Conservation (phyloP, 1,140 invertebrate genomes). For the Zaprionus inermis region DNA sequence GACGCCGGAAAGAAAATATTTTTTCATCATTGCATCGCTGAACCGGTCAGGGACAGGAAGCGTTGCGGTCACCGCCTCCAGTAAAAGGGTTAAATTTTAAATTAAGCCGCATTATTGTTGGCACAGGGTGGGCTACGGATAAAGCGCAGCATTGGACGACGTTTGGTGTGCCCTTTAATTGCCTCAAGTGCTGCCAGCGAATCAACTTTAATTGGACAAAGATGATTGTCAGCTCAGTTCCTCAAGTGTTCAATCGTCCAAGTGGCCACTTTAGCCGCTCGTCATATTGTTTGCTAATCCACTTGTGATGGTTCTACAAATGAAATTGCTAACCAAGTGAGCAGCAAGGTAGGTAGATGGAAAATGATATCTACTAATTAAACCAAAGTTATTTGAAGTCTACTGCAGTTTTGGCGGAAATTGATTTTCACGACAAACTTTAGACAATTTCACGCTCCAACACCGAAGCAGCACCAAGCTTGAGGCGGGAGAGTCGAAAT, state of each 20-base stretch:
- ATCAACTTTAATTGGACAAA: constrained; percentile 69
- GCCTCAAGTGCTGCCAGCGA: constrained; percentile 45
- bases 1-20: constrained; percentile 61
- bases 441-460: constrained; percentile 42
- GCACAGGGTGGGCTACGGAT: not conserved
- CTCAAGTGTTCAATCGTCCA: constrained; percentile 27
- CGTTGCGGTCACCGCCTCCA: constrained; percentile 72
- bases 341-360: not conserved
- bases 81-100: constrained; percentile 79
- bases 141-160: not conserved
- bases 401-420: not conserved
- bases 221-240: constrained; percentile 61
- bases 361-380: constrained; percentile 20
- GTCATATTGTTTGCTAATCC: constrained; percentile 38
- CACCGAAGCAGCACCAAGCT: constrained; percentile 9
- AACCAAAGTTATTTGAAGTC: not conserved
- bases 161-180: constrained; percentile 64
- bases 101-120: constrained; percentile 65
- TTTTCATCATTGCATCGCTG: constrained; percentile 69
- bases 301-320: constrained; percentile 11
- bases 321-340: constrained; percentile 7
- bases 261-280: not conserved
- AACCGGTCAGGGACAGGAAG: constrained; percentile 58
- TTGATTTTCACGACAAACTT: constrained; percentile 16
- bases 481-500: constrained; percentile 8